Evolutionary conservation across 2,888 invertebrate genomes (phyloP).

Genomic region (Dasypogon diadema): DNA sequence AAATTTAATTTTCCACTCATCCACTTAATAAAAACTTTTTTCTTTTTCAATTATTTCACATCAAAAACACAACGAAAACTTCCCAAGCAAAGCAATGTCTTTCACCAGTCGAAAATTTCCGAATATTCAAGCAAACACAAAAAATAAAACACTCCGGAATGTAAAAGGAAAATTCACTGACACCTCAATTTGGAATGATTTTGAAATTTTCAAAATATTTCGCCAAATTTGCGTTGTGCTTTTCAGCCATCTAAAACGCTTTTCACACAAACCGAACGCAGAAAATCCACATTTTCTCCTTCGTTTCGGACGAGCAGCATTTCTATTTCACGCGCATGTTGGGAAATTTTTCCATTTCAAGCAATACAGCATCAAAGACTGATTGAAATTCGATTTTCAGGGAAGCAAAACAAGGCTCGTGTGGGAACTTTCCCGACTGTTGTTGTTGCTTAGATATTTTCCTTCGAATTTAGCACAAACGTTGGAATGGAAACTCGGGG

Average conservation of each 20-base stretch:
- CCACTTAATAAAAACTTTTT: not conserved
- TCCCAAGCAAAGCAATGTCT: no score
- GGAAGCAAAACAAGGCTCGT: constrained; percentile 6
- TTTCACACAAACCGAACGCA: constrained; percentile 26
- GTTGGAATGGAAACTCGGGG: not conserved
- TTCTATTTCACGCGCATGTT: constrained; percentile 33
- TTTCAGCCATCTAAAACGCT: constrained; percentile 19
- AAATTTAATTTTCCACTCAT: not conserved
- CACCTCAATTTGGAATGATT: not conserved
- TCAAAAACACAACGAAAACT: no score
- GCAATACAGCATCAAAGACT: not conserved
- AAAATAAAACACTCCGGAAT: not conserved
- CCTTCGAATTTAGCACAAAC: no score
- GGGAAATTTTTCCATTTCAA: constrained; percentile 21
- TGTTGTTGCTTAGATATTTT: not conserved
- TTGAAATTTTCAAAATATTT: constrained; percentile 3
- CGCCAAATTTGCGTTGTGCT: constrained; percentile 9
- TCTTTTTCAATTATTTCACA: no score
- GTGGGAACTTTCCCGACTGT: constrained; percentile 7
- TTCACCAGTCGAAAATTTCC: not conserved
- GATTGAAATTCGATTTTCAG: constrained; percentile 41
- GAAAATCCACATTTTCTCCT: constrained; percentile 30
- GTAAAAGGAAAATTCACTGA: not conserved
- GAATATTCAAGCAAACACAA: not conserved
- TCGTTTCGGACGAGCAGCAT: constrained; percentile 1